These are phyloP conservation scores for Cheirogaleus medius DNA, from an alignment of 2,113 vertebrate genomes.

Conservation along the genomic window DNA sequence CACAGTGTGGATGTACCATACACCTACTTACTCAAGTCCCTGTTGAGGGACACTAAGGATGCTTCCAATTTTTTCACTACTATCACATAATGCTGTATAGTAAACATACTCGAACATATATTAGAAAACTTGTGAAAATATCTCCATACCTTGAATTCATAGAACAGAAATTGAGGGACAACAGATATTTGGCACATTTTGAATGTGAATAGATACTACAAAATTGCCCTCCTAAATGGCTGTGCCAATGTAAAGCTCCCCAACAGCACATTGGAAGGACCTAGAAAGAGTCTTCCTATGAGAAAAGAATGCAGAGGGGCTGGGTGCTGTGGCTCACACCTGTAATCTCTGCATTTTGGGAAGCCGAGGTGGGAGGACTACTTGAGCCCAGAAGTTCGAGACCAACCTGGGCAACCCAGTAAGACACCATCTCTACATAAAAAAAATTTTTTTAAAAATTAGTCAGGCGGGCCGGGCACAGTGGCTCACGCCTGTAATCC, in stretches of 20 bases:
- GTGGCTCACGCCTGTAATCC: too few species aligned
- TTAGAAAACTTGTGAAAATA: not conserved
- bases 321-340: too few species aligned
- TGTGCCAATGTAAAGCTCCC: not conserved
- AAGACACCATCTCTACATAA: too few species aligned
- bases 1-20: accelerated
- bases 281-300: not conserved
- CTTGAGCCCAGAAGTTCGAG: too few species aligned
- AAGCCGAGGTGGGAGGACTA: too few species aligned
- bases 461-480: too few species aligned
- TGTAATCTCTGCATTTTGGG: too few species aligned
- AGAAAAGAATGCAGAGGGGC: not conserved
- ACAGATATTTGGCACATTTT: not conserved
- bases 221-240: not conserved
- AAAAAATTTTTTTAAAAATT: too few species aligned
- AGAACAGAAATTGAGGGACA: not conserved
- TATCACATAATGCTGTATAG: not conserved
- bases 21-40: not conserved
- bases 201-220: not conserved
- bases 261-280: not conserved
- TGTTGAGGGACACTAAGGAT: not conserved
- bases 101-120: not conserved
- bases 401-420: too few species aligned
- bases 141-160: not conserved
- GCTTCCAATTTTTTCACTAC: not conserved